Percentiles rank a stretch among this genome's conserved stretches.
These are phyloP conservation scores for Asarcornis scutulata DNA, from an alignment of 2,113 vertebrate species.

Conservation along the genomic window DNA sequence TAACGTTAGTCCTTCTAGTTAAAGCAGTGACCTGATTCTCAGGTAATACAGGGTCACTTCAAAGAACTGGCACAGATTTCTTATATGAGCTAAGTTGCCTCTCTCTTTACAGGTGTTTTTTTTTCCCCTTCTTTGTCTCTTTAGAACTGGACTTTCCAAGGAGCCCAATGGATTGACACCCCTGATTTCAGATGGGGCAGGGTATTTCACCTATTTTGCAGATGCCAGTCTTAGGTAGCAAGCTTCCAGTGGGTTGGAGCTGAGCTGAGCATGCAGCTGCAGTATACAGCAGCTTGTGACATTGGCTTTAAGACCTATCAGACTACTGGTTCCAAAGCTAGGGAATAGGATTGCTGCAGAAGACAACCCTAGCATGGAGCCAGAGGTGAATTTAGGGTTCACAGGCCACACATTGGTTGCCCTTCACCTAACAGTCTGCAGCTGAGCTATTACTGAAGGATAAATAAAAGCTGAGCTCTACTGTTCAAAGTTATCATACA, in stretches of 20 bases:
- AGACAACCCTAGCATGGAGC: not conserved
- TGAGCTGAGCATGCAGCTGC: not conserved
- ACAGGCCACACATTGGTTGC: not conserved
- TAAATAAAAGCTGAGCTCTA: conserved; percentile 2
- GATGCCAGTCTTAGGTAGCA: not conserved
- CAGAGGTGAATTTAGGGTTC: not conserved
- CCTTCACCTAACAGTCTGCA: not conserved
- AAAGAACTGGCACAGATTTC: not conserved
- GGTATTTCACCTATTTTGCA: not conserved
- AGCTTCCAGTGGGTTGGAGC: not conserved
- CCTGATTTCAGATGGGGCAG: not conserved
- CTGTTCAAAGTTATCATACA: not conserved
- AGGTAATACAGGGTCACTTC: not conserved
- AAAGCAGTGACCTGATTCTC: not conserved
- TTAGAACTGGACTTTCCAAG: not conserved
- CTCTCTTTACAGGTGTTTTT: not conserved
- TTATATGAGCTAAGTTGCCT: not conserved
- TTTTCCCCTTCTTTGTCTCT: not conserved
- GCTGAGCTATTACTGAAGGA: not conserved
- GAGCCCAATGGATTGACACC: not conserved
- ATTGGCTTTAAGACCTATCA: not conserved
- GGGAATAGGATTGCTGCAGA: not conserved
- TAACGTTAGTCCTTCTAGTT: not conserved
- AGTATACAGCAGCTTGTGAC: not conserved
- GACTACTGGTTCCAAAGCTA: not conserved